phyloP scores from a whole-genome alignment of 30 jellyfish, hydroid and myxozoan species.

The Cassiopea xamachana region DNA sequence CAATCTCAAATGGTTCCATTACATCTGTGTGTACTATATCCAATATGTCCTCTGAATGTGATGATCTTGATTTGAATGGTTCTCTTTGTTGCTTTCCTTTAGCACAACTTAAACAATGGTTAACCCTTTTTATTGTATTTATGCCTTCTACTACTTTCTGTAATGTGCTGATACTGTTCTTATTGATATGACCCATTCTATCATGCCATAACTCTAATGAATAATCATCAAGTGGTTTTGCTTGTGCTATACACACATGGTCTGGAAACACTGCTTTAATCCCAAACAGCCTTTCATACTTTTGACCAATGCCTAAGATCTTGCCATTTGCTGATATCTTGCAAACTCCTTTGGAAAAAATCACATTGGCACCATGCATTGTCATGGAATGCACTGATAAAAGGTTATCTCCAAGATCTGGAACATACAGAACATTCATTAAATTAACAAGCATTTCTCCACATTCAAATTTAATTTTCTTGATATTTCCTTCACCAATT shows the following conservation, averaged over 20 bases:
- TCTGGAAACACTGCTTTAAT: conserved; percentile 34
- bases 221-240: conserved; percentile 21
- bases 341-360: conserved; percentile 10
- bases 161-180: conserved; percentile 10
- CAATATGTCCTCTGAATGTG: conserved; percentile 9
- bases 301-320: conserved; percentile 42
- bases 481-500: conserved; percentile 33
- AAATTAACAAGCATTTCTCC: conserved; percentile 41
- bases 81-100: conserved; percentile 51
- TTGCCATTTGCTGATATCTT: conserved; percentile 20
- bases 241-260: conserved; percentile 28
- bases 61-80: conserved; percentile 16
- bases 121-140: background rate
- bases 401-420: conserved; percentile 32
- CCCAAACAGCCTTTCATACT: conserved; percentile 30
- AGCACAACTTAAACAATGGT: conserved; percentile 52
- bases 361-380: conserved; percentile 44
- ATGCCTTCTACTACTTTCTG: conserved; percentile 45
- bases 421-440: conserved; percentile 27
- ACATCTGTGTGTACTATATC: conserved; percentile 65
- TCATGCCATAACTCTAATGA: conserved; percentile 34
- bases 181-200: conserved; percentile 30
- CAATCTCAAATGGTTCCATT: conserved; percentile 14
- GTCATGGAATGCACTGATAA: conserved; percentile 10
- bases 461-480: conserved; percentile 22